phyloP scores from a whole-genome alignment of 1,140 invertebrate species.

The Lineus longissimus region DNA sequence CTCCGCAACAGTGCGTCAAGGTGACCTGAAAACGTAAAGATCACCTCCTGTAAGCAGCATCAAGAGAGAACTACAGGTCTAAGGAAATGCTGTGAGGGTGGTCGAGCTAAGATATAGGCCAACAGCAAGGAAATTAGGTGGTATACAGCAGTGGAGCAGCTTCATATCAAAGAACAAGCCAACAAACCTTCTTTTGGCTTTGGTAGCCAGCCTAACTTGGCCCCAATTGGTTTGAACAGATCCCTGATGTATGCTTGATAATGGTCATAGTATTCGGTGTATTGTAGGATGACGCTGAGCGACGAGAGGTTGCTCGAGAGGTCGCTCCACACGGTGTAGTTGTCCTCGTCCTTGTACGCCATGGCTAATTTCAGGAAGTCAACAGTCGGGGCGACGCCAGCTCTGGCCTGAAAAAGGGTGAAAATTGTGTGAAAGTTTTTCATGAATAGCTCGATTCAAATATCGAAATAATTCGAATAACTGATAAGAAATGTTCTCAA shows the following conservation, averaged over 20 bases:
- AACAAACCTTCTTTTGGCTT: constrained; percentile 49
- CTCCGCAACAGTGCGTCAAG: constrained; percentile 78
- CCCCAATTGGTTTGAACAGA: constrained; percentile 67
- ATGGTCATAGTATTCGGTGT: constrained; percentile 67
- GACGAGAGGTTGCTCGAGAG: constrained; percentile 73
- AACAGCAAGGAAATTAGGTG: no score
- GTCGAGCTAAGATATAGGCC: background rate
- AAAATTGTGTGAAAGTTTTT: no score
- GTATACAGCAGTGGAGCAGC: no score
- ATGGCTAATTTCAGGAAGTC: constrained; percentile 71
- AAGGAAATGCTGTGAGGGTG: background rate
- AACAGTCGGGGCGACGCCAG: constrained; percentile 75
- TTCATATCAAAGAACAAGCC: no score
- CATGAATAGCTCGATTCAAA: no score
- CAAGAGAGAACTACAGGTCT: no score
- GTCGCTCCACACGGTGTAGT: constrained; percentile 88
- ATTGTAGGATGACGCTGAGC: constrained; percentile 69
- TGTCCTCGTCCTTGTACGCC: constrained; percentile 79
- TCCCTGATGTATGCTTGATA: constrained; percentile 70
- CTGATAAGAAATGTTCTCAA: no score
- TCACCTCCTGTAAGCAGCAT: background rate
- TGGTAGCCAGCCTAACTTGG: constrained; percentile 67
- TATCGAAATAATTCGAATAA: no score
- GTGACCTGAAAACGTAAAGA: constrained; percentile 60
- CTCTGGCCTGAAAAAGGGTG: constrained; percentile 62